These are phyloP conservation scores for Amphiprion ocellaris DNA, from an alignment of 2,113 vertebrate species.

Conservation along the genomic window DNA sequence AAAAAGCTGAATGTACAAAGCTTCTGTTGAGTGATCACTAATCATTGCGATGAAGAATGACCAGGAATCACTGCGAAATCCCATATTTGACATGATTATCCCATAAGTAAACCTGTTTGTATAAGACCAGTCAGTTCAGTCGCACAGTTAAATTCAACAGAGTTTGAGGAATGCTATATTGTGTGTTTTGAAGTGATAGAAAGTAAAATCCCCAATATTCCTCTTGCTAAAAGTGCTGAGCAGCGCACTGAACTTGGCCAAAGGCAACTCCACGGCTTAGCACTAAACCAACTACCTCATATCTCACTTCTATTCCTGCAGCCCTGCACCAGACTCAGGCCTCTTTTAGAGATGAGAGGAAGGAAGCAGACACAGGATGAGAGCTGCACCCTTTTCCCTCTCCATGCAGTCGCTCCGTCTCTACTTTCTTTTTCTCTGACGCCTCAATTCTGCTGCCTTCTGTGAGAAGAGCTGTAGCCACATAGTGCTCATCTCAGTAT, in stretches of 20 bases:
- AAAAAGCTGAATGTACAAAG: too few relatives aligned
- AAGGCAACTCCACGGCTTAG: slow-evolving; percentile 29
- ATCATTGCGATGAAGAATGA: too few relatives aligned
- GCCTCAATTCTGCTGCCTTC: neutral
- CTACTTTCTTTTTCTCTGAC: slow-evolving; percentile 58
- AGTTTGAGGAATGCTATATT: neutral
- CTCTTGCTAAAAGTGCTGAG: slow-evolving; percentile 63
- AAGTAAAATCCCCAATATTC: slow-evolving; percentile 5
- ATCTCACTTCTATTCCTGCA: slow-evolving; percentile 35
- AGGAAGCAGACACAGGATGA: slow-evolving; percentile 82
- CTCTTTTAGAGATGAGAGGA: slow-evolving; percentile 78
- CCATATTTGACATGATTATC: neutral
- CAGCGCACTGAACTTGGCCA: slow-evolving; percentile 31
- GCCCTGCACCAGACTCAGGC: slow-evolving; percentile 27
- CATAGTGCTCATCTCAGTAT: too few relatives aligned
- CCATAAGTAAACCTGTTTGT: neutral
- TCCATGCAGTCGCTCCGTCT: slow-evolving; percentile 48
- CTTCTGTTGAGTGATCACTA: too few relatives aligned
- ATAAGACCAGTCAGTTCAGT: neutral
- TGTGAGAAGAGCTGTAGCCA: neutral
- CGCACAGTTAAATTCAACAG: neutral
- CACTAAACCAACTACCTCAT: slow-evolving; percentile 39
- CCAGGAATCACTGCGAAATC: too few relatives aligned
- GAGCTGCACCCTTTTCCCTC: slow-evolving; percentile 83
- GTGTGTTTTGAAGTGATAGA: slow-evolving; percentile 7